Conservation (phyloP, 2,113 vertebrate species). For the Spermophilus dauricus region DNA sequence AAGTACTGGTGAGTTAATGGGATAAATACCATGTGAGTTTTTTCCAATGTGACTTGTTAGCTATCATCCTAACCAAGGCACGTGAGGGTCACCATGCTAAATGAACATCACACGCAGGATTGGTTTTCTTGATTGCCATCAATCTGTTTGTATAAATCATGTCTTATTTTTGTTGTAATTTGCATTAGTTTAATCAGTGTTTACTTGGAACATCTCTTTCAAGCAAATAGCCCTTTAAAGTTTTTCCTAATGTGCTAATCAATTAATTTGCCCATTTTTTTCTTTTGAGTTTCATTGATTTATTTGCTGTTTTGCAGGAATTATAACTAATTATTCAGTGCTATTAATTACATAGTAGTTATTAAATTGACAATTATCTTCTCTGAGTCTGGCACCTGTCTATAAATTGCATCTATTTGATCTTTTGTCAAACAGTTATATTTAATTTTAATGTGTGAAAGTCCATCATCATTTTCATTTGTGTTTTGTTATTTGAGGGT, state of each 20-base stretch:
- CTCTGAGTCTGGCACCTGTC: background rate
- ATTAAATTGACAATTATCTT: conserved; percentile 46
- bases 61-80: background rate
- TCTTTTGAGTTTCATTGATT: background rate
- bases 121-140: background rate
- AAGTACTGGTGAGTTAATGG: background rate
- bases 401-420: background rate
- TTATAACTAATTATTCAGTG: conserved; percentile 44
- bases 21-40: background rate
- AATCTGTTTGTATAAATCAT: background rate
- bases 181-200: background rate
- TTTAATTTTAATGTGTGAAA: conserved; percentile 59
- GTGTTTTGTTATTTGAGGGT: background rate
- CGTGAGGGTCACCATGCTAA: background rate
- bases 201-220: background rate
- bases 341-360: background rate
- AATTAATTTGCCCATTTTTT: conserved; percentile 15
- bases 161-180: background rate
- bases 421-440: background rate
- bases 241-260: background rate
- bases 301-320: background rate
- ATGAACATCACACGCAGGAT: background rate
- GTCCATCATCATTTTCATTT: background rate
- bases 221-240: background rate
- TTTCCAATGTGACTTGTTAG: background rate